Evolutionary conservation across 2,113 vertebrate genomes (phyloP).

Genomic region (Chrysochloris asiatica): DNA sequence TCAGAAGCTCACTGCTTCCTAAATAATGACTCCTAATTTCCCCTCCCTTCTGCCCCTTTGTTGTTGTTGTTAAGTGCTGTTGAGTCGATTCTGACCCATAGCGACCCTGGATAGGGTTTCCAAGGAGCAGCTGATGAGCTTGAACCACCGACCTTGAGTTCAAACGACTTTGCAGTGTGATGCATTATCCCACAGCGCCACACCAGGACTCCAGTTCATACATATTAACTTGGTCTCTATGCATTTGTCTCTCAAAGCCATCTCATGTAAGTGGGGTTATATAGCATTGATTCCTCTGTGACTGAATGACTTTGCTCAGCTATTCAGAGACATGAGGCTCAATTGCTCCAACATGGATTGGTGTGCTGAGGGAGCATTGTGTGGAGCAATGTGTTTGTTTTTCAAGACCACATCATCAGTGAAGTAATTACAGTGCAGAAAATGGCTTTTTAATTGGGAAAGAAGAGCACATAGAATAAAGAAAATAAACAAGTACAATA

Average conservation of each 20-base stretch:
- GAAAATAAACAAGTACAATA: background rate
- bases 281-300: background rate
- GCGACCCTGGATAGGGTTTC: too few relatives aligned
- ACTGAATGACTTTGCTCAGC: background rate
- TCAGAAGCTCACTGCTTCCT: background rate
- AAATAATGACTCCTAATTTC: background rate
- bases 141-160: too few relatives aligned
- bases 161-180: too few relatives aligned
- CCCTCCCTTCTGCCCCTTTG: background rate
- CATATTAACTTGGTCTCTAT: background rate
- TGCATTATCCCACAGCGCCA: too few relatives aligned
- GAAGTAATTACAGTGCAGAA: background rate
- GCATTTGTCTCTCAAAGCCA: background rate
- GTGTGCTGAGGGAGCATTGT: background rate
- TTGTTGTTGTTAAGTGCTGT: too few relatives aligned
- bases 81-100: too few relatives aligned
- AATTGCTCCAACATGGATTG: background rate
- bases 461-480: background rate
- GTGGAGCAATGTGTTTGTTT: background rate
- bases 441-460: constrained; percentile 43
- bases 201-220: too few relatives aligned
- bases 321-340: background rate
- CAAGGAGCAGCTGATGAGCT: too few relatives aligned
- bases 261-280: background rate
- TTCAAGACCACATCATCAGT: background rate